Base-by-base conservation (phyloP, 64 coral and sea anemone genomes). In the Dendrophyllia cribrosa region DNA sequence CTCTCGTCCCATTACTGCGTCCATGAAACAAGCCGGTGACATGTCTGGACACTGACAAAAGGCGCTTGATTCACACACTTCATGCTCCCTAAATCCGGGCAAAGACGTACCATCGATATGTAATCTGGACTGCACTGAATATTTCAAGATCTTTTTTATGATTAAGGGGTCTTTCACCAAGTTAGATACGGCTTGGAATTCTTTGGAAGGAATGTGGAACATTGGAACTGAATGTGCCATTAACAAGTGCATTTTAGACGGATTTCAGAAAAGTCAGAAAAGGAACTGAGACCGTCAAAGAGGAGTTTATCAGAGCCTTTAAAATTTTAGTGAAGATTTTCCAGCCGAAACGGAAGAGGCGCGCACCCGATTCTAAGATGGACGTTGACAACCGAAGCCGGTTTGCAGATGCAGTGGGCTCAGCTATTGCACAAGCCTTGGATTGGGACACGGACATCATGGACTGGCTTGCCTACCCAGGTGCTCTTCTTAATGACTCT, bases 41-140 rank as follows among this genome's bases (percentile, higher is more conserved):
- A 0, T 98, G 92, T 61, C 19, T 58, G 7, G n/a, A 88, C 23
- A 86, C 94, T 88, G 92, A 72, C 13, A 52, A 3, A 67, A 14
- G 44, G 92, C 96, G 0, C 85, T 98, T 88, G 56, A 22, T 0
- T 98, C 89, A 3, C 92, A 94, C 47, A 79, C 47, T 50, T 75
- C 83, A 49, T 98, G 96, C 19, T 98, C 91, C 62, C n/a, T 91
- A n/a, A 66, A 82, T 12, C 92, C 96, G 5, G 77, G 66, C 53
- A 76, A 79, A 83, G 51, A 47, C 25, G 72, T 69, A 4, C 88
- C 96, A 17, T 91, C 92, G 7, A 16, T 98, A 0, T 98, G 96
- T 49, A 71, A 98, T 62, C 84, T 95, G 43, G 68, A 67, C 21
- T 86, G 59, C 17, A 9, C 0, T 58, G 90, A 89, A 43, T 89